Evolutionary conservation across 2,113 vertebrate species (phyloP), one percentile per base, ranked within the genome.

Genomic region (Corynorhinus townsendii): DNA sequence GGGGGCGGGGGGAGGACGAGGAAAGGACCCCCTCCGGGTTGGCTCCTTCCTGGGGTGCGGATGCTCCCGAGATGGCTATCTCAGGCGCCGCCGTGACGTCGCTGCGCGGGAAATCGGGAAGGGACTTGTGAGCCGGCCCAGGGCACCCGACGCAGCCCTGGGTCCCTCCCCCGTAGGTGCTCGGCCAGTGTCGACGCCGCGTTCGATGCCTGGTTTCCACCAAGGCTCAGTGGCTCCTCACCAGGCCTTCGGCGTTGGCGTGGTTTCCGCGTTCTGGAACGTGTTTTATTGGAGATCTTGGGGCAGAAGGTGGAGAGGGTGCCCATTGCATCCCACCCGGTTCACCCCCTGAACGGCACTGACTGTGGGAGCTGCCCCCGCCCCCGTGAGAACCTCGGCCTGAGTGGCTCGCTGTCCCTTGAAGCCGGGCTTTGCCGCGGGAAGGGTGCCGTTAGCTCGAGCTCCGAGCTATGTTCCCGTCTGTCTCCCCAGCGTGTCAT

Each of bases 151-250:
- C 49, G 5, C 52, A 54, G 52, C 52, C 52, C 52, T 54, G 52
- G 52, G 52, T 54, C 56, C 56, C 56, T 11, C 20, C 20, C 56
- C 56, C 9, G 56, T 9, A 10, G 24, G 56, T 59, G 56, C 17
- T 10, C 2, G 0, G 7, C 66, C 8, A 7, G 28, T 17, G 0
- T 2, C 7, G 7, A 3, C 0, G 30, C 77, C 6, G 0, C 0
- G 0, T 15, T 45, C 24, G 3, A 4, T 38, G 10, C 69, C 16
- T 8, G 1, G 24, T 45, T 49, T 15, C 47, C 47, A 14, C 12
- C 3, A 15, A 15, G 3, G 47, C 47, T 14, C 47, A 3, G 47
- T 15, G 2, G 38, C 6, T 0, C 26, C 35, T 33, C 26, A 10
- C 43, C 1, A 0, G 1, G 1, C 4, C 35, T 66, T 62, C 64